Base-by-base conservation (phyloP, 2,888 invertebrate genomes). In the Himalopsyche japonica region DNA sequence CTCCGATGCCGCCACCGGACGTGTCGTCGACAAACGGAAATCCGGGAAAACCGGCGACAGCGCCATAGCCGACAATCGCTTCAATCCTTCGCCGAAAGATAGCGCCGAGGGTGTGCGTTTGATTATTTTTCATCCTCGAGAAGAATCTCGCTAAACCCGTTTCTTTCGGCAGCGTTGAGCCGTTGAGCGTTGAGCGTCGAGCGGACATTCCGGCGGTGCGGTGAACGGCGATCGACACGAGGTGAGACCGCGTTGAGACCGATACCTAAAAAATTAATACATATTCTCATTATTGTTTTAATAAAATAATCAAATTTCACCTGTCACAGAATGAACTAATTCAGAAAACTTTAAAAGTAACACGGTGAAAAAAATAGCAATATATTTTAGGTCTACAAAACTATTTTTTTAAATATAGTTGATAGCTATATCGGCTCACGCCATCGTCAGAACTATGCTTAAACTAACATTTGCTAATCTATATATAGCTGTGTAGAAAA, bases 101-200 rank as follows among this genome's bases (percentile, higher is more conserved):
- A 15, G 70, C 70, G 27, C 70, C 27, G 43, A 43, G 43, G 43
- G 43, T 15, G 43, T 6, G 64, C 64, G 12, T 70, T 70, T 20
- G 70, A 70, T 70, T 70, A 70, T 70, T 70, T 70, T 70, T 70
- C 70, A 15, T 70, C 24, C 30, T 15, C 70, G 70, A 78, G 78
- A 78, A 78, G 78, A 78, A 78, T 78, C 78, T 78, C 43, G 37
- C 78, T 47, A 78, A 78, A 78, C 78, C 78, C 78, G 78, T 78
- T 78, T 78, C 32, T 8, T 78, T 18, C 70, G 70, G 30, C 70
- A 30, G 70, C 70, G 70, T 70, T 15, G 30, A 70, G 30, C 70
- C 70, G 70, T 70, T 30, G 70, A 70, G 27, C 70, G 70, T 70
- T 30, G 70, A 70, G 27, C 70, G 70, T 27, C 27, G 70, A 30